phyloP scores from a whole-genome alignment of 2,797 vertebrate species.

The Myotis planiceps region DNA sequence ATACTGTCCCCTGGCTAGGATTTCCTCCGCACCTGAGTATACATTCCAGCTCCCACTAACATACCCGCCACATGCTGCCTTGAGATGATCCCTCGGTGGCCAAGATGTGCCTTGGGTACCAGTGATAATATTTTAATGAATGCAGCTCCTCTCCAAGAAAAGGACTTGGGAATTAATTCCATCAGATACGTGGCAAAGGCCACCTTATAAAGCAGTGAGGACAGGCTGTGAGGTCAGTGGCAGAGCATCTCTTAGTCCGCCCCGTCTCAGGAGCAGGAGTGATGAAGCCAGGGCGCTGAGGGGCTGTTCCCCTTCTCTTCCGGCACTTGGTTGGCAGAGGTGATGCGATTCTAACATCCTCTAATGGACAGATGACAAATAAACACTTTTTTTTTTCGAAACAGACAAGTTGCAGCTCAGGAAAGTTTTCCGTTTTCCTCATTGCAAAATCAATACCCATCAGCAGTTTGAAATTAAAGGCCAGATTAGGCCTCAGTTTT shows the following conservation, averaged over 20 bases:
- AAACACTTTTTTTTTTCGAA: conserved; percentile 44
- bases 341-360: conserved; percentile 41
- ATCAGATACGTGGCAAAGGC: neutral
- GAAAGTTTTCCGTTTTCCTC: conserved; percentile 87
- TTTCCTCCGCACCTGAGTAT: neutral
- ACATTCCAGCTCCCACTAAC: neutral
- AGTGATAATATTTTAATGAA: neutral
- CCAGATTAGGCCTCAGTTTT: conserved; percentile 91
- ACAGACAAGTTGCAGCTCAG: conserved; percentile 60
- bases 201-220: neutral
- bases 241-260: neutral
- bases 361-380: conserved; percentile 62
- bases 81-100: neutral
- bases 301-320: neutral
- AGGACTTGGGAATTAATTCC: neutral
- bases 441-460: conserved; percentile 94
- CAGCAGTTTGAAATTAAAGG: conserved; percentile 93
- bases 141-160: neutral
- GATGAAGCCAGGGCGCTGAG: neutral
- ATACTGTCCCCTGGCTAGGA: neutral
- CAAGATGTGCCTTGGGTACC: neutral
- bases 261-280: neutral
- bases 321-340: neutral
- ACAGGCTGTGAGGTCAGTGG: neutral
- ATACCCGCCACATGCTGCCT: neutral